These are phyloP conservation scores for Metridium senile DNA, from an alignment of 92 coral and sea anemone species.

Conservation along the genomic window DNA sequence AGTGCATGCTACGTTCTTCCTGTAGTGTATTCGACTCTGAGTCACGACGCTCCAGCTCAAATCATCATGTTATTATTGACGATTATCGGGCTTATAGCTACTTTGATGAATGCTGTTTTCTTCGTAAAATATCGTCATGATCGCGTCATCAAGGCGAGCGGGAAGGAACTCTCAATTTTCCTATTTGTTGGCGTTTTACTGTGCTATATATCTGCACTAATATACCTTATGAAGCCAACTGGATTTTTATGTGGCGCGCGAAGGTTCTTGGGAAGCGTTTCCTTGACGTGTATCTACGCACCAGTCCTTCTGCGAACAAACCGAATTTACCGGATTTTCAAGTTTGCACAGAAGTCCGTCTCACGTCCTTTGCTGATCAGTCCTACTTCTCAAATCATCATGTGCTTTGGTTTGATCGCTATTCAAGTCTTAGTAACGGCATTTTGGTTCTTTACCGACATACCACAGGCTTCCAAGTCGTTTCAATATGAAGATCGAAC, in stretches of 20 bases:
- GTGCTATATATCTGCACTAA: constrained; percentile 60
- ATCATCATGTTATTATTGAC: constrained; percentile 40
- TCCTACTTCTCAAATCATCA: constrained; percentile 74
- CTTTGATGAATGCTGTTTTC: constrained; percentile 47
- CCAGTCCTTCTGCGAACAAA: constrained; percentile 74
- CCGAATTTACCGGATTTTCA: constrained; percentile 84
- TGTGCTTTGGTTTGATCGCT: constrained; percentile 59
- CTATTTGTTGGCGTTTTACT: constrained; percentile 62
- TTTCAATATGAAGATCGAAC: constrained; percentile 52
- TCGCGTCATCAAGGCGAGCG: constrained; percentile 74
- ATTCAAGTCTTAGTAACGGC: constrained; percentile 64
- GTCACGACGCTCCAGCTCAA: constrained; percentile 40
- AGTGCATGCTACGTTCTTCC: constrained; percentile 58
- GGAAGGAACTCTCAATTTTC: constrained; percentile 67
- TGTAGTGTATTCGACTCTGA: constrained; percentile 61
- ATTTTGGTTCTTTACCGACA: constrained; percentile 67
- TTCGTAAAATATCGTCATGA: constrained; percentile 48
- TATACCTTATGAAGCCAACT: constrained; percentile 64
- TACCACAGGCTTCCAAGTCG: constrained; percentile 42
- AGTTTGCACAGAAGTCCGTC: constrained; percentile 67
- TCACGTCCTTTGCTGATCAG: constrained; percentile 72
- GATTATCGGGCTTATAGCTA: constrained; percentile 48
- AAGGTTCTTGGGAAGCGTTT: constrained; percentile 58
- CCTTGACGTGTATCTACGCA: constrained; percentile 72
- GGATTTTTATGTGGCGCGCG: constrained; percentile 55